Base-by-base conservation (phyloP, 2,888 invertebrate genomes). In the Temnothorax unifasciatus region DNA sequence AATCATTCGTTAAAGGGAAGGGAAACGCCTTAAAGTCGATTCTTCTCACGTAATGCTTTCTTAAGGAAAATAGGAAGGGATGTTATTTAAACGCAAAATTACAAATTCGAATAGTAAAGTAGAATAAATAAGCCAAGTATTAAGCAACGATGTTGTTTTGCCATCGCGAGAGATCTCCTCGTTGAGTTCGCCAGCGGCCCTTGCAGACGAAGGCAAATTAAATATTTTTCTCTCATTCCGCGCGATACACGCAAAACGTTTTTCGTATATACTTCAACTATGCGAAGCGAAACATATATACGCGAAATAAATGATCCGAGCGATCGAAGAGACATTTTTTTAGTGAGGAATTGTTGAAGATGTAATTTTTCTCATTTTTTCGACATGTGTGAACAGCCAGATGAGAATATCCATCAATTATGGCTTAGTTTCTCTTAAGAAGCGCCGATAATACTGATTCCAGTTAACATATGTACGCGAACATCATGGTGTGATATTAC, bases 51-150 rank as follows among this genome's bases (percentile, higher is more conserved):
- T 88, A 87, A 90, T 89, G 86, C 85, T 86, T 86, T 83, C 88
- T 77, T 86, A 86, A 88, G 61, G 81, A 82, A 85, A 85, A 83
- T 66, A 75, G 6, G n/a, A 21, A 71, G 52, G 34, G 21, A 63
- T 68, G 82, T 83, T 77, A 83, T 88, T 90, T 85, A 88, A 90
- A 90, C 82, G 47, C 21, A 87, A 89, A 91, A 85, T 90, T 89
- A 87, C 85, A 90, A 90, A 88, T 90, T 90, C 84, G 87, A 84
- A 87, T 85, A 73, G 64, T 83, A 34, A 54, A 59, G 71, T 38
- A 74, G 73, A 86, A 87, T 86, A 86, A 89, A 89, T 86, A 88
- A 77, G 71, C 77, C 41, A 25, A 68, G 82, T 85, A 83, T 87
- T 89, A 88, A 82, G 84, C 84, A 38, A 81, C 50, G 44, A 57